Percentiles rank a stretch among this genome's conserved stretches.
Conservation (phyloP, 2,888 invertebrate species). For the Eretmocerus hayati region DNA sequence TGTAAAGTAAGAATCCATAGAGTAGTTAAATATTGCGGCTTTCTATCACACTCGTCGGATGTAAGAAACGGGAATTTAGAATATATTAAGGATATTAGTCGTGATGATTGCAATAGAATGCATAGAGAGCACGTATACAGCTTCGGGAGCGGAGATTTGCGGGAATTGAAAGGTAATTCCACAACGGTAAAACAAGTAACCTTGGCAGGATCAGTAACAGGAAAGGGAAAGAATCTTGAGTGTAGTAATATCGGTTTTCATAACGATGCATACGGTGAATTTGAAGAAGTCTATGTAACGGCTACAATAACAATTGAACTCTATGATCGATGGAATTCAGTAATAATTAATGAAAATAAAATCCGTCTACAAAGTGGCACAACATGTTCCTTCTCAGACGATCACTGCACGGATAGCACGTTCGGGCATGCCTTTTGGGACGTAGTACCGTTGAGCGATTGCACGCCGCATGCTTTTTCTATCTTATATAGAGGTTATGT, state of each 20-base stretch:
- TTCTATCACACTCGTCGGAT: background rate
- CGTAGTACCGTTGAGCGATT: background rate
- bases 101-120: background rate
- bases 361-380: background rate
- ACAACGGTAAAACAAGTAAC: background rate
- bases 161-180: background rate
- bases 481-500: background rate
- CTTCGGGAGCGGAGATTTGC: background rate
- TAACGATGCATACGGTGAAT: background rate
- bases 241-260: background rate
- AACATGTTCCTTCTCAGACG: background rate
- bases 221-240: background rate
- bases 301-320: background rate
- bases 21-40: background rate
- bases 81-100: background rate
- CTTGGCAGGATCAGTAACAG: background rate
- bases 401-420: background rate
- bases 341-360: background rate
- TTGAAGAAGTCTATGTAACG: background rate
- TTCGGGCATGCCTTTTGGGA: background rate
- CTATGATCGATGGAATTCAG: background rate
- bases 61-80: background rate
- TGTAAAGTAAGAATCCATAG: conserved; percentile 11
- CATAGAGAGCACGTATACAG: background rate
- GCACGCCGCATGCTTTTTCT: background rate